Conservation (phyloP, 2,113 vertebrate genomes). For the Melanotaenia duboulayi region DNA sequence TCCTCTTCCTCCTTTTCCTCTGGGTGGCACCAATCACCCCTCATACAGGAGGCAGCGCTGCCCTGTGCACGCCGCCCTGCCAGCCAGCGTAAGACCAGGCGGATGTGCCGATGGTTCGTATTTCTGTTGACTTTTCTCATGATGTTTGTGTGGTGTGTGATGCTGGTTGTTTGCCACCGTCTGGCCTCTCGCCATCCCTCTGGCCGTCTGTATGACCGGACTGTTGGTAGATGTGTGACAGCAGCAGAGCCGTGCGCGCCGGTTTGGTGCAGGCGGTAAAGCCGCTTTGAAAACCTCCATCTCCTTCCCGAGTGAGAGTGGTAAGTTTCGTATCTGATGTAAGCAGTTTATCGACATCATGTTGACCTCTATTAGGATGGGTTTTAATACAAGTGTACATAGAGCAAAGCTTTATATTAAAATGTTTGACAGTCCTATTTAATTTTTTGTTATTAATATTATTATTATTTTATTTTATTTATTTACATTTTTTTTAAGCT, state of each 20-base stretch:
- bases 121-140: slow-evolving; percentile 43
- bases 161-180: slow-evolving; percentile 8
- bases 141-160: slow-evolving; percentile 32
- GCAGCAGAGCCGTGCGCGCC: slow-evolving; percentile 23
- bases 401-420: not conserved
- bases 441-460: not conserved
- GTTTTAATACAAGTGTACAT: not conserved
- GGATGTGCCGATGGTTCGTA: slow-evolving; percentile 51
- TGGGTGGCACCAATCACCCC: slow-evolving; percentile 52
- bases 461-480: too few species aligned
- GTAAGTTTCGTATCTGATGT: slow-evolving; percentile 64
- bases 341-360: slow-evolving; percentile 8
- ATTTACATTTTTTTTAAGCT: slow-evolving; percentile 23
- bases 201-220: slow-evolving; percentile 13
- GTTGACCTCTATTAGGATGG: not conserved
- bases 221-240: slow-evolving; percentile 36
- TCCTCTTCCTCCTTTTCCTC: slow-evolving; percentile 5
- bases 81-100: slow-evolving; percentile 25
- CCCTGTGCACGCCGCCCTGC: slow-evolving; percentile 28
- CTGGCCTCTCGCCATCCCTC: slow-evolving; percentile 14
- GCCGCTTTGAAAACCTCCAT: slow-evolving; percentile 51
- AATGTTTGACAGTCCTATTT: not conserved
- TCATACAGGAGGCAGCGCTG: slow-evolving; percentile 49
- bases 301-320: slow-evolving; percentile 47
- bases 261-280: slow-evolving; percentile 34